Conservation (phyloP, 1,140 invertebrate species). For the Octopus bimaculoides region DNA sequence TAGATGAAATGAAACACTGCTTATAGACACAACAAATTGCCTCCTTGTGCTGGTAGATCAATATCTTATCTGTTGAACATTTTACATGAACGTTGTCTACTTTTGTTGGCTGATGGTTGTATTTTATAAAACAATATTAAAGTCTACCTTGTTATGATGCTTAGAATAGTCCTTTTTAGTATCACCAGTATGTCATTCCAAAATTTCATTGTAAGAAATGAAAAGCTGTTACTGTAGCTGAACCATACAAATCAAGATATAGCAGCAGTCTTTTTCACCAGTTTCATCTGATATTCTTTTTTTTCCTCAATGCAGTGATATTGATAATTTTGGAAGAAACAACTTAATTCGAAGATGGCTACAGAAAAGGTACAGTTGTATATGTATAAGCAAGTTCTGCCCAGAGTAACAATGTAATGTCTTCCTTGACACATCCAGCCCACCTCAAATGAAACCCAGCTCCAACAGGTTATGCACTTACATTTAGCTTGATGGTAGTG, state of each 20-base stretch:
- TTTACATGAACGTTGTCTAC: too few species aligned
- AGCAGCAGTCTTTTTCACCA: background rate
- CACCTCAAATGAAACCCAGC: conserved; percentile 1
- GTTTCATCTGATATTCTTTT: conserved; percentile 1
- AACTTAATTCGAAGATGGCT: background rate
- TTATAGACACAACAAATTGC: too few species aligned
- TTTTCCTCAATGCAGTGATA: background rate
- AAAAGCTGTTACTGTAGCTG: too few species aligned
- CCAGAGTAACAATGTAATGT: background rate
- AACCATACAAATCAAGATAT: background rate
- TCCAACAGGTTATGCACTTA: background rate
- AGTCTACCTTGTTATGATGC: too few species aligned
- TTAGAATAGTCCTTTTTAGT: background rate
- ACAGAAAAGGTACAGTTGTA: background rate
- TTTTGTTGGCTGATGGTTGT: too few species aligned
- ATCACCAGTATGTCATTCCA: background rate
- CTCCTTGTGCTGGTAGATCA: too few species aligned
- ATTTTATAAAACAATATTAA: too few species aligned
- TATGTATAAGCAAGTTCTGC: too few species aligned
- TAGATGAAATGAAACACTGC: too few species aligned
- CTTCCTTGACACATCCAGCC: background rate
- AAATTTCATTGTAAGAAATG: background rate
- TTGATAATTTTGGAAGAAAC: conserved; percentile 12
- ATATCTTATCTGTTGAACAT: too few species aligned
- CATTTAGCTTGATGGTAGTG: too few species aligned